Evolutionary conservation across 2,888 invertebrate species (phyloP), one percentile per base, ranked within the genome.

Genomic region (Scrobipalpa costella): DNA sequence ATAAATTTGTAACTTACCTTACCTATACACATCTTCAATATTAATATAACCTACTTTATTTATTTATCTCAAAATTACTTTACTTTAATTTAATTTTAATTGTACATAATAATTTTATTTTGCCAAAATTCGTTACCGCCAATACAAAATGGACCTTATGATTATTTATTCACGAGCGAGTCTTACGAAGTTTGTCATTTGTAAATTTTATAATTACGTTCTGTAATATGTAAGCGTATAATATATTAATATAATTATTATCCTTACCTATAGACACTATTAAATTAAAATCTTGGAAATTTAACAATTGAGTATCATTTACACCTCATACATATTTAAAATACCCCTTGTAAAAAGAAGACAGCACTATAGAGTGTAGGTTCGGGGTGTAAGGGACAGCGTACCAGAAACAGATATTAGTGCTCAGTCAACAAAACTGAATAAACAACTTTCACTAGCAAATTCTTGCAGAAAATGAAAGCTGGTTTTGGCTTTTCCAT

Each of bases 171-270:
- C 71, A 78, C 77, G 76, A 73, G 70, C 80, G 78, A 52, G 13
- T 52, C 76, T 67, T 77, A 79, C 76, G 76, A 77, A 78, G 83
- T 85, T 86, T 86, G 80, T 80, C 78, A 79, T 55, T 78, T 88
- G 86, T 89, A 90, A 87, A 90, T 88, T 89, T 86, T 90, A 89
- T 89, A 79, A 83, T 89, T 90, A 87, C 86, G 88, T 90, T 90
- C 89, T 86, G 88, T 88, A 90, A 88, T 89, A 82, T 80, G 75
- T 90, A 89, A 88, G 88, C 80, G 78, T 83, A 88, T 86, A 88
- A 82, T 85, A 84, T 87, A 86, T 83, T 83, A 80, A 82, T 81
- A 79, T 80, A 79, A 87, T 80, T 75, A 81, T 77, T 83, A 82
- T 81, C 70, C 65, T 73, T 79, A 73, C 71, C 69, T 70, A 81